Evolutionary conservation across 2,797 vertebrate genomes (phyloP), one percentile per base, ranked within the genome.

Genomic region (Ispidina lecontei): DNA sequence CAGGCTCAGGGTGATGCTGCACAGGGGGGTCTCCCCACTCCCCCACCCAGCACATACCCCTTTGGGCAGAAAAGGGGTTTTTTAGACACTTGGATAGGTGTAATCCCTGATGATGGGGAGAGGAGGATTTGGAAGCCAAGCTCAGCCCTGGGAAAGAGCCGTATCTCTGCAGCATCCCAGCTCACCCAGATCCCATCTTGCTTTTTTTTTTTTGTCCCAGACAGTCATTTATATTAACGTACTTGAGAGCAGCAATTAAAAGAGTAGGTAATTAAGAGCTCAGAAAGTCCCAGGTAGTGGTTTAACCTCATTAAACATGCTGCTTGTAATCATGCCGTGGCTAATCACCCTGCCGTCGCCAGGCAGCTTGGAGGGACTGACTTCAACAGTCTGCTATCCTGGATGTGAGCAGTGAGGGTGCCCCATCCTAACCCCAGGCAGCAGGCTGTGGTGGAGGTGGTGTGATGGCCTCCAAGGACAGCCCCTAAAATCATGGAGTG

Each of bases 211-310:
- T 80, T 6, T 29, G 19, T 58, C 37, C 41, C 74, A 90, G 84
- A 37, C 84, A 93, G 79, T 84, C 74, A 95, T 94, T 94, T 95
- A 76, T 95, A 84, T 91, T 86, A 86, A 90, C 81, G 54, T 84
- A 88, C 91, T 93, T 94, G 64, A 93, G 88, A 95, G 68, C 77
- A 87, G 84, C 93, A 91, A 87, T 92, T 95, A 92, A 95, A 75
- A 72, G 68, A 72, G 65, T 29, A 46, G 79, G 79, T 92, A 92
- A 96, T 94, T 96, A 95, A 95, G 91, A 91, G 65, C 82, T 93
- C 87, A 77, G 52, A 84, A 95, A 86, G 59, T 87, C 87, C 85
- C 85, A 91, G 83, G 85, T 94, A 93, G 73, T 59, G 41, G 56
- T 92, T 92, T 94, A 93, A 91, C 85, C 83, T 91, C 95, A 68